phyloP scores from a whole-genome alignment of 2,113 vertebrate genomes.

The Phocoena phocoena region DNA sequence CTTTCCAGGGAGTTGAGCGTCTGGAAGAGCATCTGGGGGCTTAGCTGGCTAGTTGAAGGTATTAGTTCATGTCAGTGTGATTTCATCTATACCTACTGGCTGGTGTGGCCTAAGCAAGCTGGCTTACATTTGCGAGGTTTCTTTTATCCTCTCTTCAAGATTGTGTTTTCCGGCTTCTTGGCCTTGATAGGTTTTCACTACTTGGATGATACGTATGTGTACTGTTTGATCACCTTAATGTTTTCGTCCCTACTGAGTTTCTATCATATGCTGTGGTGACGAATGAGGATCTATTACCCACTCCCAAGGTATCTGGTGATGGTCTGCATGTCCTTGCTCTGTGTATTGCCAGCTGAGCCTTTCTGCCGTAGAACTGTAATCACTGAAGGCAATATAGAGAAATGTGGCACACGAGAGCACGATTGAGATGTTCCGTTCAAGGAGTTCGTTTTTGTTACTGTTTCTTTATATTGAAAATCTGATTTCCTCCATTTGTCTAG shows the following conservation, averaged over 20 bases:
- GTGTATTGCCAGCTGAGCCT: background rate
- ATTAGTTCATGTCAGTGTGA: background rate
- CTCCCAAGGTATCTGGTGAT: background rate
- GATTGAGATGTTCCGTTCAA: background rate
- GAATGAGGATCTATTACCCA: background rate
- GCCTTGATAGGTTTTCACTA: background rate
- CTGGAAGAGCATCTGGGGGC: background rate
- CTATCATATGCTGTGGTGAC: background rate
- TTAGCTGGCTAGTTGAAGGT: background rate
- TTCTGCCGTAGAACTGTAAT: background rate
- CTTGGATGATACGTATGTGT: background rate
- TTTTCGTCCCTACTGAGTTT: background rate
- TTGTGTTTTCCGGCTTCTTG: background rate
- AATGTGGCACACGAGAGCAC: background rate
- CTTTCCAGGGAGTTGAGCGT: background rate
- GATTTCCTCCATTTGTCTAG: slow-evolving; percentile 21
- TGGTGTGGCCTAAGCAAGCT: background rate
- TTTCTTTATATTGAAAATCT: slow-evolving; percentile 21
- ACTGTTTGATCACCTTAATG: background rate
- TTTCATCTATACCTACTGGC: background rate
- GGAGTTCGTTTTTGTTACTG: background rate
- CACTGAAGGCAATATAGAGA: background rate
- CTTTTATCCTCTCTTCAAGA: background rate
- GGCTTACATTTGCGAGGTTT: background rate
- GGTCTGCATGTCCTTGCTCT: background rate